phyloP scores from a whole-genome alignment of 2,113 vertebrate species.

The Lasiurus cinereus region DNA sequence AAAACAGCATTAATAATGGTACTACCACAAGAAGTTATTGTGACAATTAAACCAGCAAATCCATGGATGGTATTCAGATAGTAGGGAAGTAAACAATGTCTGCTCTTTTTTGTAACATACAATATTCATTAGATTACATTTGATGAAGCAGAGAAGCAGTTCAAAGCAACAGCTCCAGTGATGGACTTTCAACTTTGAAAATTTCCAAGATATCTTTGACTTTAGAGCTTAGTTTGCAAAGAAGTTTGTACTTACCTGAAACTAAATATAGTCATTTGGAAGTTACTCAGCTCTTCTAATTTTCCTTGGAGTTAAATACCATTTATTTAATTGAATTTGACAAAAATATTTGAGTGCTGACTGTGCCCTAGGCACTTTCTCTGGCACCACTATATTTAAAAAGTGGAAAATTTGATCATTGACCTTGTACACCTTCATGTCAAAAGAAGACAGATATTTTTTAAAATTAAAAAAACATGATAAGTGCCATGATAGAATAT shows the following conservation, averaged over 20 bases:
- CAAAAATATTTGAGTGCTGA: slow-evolving; percentile 36
- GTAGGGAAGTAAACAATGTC: background rate
- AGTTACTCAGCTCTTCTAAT: background rate
- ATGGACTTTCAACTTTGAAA: background rate
- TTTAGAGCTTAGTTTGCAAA: slow-evolving; percentile 12
- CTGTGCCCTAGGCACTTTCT: background rate
- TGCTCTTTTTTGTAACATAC: background rate
- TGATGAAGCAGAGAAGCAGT: background rate
- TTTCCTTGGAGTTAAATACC: slow-evolving; percentile 27
- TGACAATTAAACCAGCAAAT: slow-evolving; percentile 10
- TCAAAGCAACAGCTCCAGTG: rapidly evolving
- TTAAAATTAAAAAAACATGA: background rate
- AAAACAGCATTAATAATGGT: background rate
- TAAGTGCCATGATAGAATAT: background rate
- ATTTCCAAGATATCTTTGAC: background rate
- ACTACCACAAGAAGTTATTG: background rate
- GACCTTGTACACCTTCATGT: background rate
- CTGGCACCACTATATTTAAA: background rate
- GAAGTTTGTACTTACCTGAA: background rate
- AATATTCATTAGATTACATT: background rate
- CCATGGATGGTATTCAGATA: background rate
- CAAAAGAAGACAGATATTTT: background rate
- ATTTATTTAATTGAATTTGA: slow-evolving; percentile 39
- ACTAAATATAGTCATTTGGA: slow-evolving; percentile 28
- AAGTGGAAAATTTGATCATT: background rate